Evolutionary conservation across 2,797 vertebrate species (phyloP), one percentile per base, ranked within the genome.

Genomic region (Mastacembelus armatus): DNA sequence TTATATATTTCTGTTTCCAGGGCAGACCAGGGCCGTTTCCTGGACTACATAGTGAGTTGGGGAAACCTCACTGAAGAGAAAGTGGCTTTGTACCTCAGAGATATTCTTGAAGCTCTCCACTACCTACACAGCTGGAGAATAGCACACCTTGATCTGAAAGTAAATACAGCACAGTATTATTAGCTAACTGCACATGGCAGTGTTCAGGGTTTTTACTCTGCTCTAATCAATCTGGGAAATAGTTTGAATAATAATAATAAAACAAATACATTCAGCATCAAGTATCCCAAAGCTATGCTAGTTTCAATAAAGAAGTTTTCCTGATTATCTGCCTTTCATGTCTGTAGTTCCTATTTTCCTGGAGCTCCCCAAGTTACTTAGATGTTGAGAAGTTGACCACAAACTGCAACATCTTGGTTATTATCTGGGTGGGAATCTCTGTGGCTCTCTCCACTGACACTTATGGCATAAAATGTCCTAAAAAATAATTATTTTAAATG

Each of bases 61-160:
- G 96, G 96, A 65, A 96, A 95, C 91, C 94, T 97, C 86, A 98
- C 96, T 0, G 96, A 98, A 89, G 96, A 95, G 85, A 98, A 96
- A 88, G 95, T 98, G 89, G 93, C 93, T 77, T 90, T 93, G 2
- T 96, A 97, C 86, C 94, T 98, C 83, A 90, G 94, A 93, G 96
- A 98, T 86, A 93, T 97, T 90, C 95, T 98, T 76, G 96, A 97
- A 92, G 96, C 95, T 38, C 91, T 98, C 48, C 94, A 95, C 74
- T 98, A 96, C 88, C 94, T 98, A 91, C 96, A 98, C 86, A 94
- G 96, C 90, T 96, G 96, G 94, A 95, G 95, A 90, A 95, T 98
- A 85, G 96, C 88, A 65, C 96, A 98, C 89, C 94, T 98, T 83
- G 96, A 98, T 92, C 91, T 98, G 85, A 98, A 98, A 93, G 96